These are phyloP conservation scores for Diarsia brunnea DNA, from an alignment of 2,888 invertebrate species.

Conservation along the genomic window DNA sequence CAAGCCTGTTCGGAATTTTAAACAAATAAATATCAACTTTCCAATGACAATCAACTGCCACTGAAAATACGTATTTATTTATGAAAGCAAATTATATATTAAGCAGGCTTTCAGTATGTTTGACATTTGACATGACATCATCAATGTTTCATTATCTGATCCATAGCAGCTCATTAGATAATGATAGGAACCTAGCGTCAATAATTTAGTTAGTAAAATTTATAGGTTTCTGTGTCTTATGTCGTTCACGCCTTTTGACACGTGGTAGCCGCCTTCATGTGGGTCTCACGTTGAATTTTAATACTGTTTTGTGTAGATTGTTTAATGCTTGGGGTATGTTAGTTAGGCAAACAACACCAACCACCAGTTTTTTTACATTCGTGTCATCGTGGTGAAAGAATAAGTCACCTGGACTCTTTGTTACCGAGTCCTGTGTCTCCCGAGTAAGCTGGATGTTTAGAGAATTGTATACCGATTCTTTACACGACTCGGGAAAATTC, in stretches of 20 bases:
- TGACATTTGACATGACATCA: background rate
- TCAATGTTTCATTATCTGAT: background rate
- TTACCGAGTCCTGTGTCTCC: background rate
- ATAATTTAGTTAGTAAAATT: conserved; percentile 15
- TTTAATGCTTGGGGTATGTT: background rate
- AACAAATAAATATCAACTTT: background rate
- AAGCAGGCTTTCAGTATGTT: background rate
- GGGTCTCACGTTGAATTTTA: conserved; percentile 28
- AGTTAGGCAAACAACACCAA: background rate
- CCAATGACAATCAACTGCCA: background rate
- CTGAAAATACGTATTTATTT: background rate
- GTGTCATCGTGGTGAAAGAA: background rate
- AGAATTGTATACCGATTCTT: background rate
- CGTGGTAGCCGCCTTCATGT: background rate
- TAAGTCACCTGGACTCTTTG: no score
- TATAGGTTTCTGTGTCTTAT: background rate
- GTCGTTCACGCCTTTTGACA: background rate
- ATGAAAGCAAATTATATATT: background rate
- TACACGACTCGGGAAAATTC: background rate
- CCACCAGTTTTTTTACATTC: background rate
- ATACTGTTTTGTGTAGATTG: conserved; percentile 26
- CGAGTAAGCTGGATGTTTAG: background rate
- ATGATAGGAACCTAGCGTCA: background rate
- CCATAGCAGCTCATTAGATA: background rate
- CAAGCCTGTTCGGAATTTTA: background rate